phyloP scores from a whole-genome alignment of 30 jellyfish, hydroid and myxozoan genomes.

The Aurelia sp. region DNA sequence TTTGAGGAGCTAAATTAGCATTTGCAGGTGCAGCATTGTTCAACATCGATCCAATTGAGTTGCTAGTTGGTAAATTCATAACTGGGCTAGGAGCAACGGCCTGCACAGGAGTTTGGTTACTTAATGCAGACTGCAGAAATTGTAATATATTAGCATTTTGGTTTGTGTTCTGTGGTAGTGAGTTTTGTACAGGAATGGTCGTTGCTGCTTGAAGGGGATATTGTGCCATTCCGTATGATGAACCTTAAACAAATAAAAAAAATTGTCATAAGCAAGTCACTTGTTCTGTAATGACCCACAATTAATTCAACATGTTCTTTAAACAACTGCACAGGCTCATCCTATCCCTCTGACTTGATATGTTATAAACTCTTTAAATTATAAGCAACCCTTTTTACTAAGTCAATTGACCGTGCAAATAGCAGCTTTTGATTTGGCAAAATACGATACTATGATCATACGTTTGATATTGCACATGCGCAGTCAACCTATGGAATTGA shows the following conservation, averaged over 20 bases:
- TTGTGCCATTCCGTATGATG: constrained; percentile 6
- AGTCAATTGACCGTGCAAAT: too few species aligned
- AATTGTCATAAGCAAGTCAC: not conserved
- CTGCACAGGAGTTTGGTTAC: constrained; percentile 23
- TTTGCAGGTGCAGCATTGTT: constrained; percentile 13
- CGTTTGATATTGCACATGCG: too few species aligned
- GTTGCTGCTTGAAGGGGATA: constrained; percentile 6
- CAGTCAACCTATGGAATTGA: too few species aligned
- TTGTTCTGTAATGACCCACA: not conserved
- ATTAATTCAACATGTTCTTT: not conserved
- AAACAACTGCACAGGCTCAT: too few species aligned
- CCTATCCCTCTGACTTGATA: too few species aligned
- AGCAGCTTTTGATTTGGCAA: too few species aligned
- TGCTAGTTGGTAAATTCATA: not conserved
- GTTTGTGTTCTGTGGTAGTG: constrained; percentile 23
- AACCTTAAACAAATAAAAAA: not conserved
- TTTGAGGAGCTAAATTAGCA: not conserved
- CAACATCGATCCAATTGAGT: constrained; percentile 28
- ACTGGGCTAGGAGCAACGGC: constrained; percentile 2
- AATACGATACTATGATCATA: too few species aligned
- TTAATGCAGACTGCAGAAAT: constrained; percentile 52
- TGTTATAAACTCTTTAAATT: too few species aligned
- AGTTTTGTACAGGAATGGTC: constrained; percentile 1
- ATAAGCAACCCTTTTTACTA: too few species aligned
- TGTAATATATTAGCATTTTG: constrained; percentile 38